Conservation (phyloP, 2,797 vertebrate genomes). For the Micromesistius poutassou region DNA sequence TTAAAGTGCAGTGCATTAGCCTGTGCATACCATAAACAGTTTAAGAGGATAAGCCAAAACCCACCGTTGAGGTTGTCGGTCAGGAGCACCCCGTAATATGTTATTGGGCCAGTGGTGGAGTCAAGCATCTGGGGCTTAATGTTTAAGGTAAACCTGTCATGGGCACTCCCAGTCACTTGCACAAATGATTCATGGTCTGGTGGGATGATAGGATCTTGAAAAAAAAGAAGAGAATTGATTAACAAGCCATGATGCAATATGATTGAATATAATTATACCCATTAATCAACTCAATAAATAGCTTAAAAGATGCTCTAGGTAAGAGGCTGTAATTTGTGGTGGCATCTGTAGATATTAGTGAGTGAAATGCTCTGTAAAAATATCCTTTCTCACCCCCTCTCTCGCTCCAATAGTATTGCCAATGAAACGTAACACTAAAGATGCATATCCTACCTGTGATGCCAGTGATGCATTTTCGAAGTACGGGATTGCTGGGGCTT, state of each 20-base stretch:
- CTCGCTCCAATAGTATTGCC: not conserved
- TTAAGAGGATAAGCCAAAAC: conserved; percentile 15
- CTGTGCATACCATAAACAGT: not conserved
- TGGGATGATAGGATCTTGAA: conserved; percentile 52
- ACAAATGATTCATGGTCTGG: fast-evolving
- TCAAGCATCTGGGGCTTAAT: conserved; percentile 34
- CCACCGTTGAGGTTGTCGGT: conserved; percentile 17
- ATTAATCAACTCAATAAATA: not conserved
- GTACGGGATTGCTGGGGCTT: conserved; percentile 29
- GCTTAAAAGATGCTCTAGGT: not conserved
- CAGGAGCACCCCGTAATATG: conserved; percentile 61
- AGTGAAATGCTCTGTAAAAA: too few species aligned
- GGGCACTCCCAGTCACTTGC: fast-evolving
- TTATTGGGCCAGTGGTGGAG: conserved; percentile 51
- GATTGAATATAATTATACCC: too few species aligned
- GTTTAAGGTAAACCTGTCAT: conserved; percentile 48
- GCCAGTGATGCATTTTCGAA: conserved; percentile 34
- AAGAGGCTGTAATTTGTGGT: not conserved
- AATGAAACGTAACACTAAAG: not conserved
- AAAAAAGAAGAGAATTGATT: not conserved
- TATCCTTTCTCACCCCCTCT: not conserved
- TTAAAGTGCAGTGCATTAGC: not conserved
- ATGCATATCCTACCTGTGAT: conserved; percentile 61
- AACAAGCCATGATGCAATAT: not conserved
- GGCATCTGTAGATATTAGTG: too few species aligned